Conservation (phyloP, 2,113 vertebrate genomes). For the Corynorhinus townsendii region DNA sequence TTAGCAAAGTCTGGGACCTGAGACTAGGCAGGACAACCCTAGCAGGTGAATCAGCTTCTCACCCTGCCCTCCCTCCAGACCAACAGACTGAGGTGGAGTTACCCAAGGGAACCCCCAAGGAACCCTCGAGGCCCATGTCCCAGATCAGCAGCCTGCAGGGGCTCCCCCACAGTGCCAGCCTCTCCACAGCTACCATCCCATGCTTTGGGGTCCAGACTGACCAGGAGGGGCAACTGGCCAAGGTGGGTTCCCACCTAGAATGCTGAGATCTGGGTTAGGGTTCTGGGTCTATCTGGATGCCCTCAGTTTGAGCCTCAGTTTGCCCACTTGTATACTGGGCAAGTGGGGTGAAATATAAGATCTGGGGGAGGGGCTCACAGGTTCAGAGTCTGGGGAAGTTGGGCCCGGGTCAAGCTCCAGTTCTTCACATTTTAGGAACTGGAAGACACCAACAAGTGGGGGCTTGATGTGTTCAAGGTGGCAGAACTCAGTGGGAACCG, state of each 20-base stretch:
- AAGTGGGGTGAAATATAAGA: neutral
- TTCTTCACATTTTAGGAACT: constrained; percentile 82
- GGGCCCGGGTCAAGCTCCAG: neutral
- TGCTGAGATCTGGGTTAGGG: neutral
- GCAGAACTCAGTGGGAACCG: constrained; percentile 88
- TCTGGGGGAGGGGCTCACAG: neutral
- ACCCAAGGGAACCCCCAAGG: constrained; percentile 50
- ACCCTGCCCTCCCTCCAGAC: constrained; percentile 77
- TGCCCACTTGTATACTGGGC: neutral
- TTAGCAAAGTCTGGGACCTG: neutral
- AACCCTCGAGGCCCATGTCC: constrained; percentile 83
- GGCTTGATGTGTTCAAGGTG: constrained; percentile 91
- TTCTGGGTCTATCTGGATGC: neutral
- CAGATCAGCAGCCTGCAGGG: constrained; percentile 91
- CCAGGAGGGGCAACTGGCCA: constrained; percentile 87
- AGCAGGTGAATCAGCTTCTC: neutral
- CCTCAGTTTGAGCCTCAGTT: neutral
- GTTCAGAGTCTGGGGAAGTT: neutral
- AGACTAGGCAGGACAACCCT: neutral
- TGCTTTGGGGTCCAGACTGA: constrained; percentile 89
- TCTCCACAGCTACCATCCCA: constrained; percentile 83
- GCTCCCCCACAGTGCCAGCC: constrained; percentile 79
- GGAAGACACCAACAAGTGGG: constrained; percentile 91
- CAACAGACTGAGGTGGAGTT: constrained; percentile 94
- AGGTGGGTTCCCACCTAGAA: constrained; percentile 76